A percentile compares a stretch with the other conserved stretches of the same genome.
These are phyloP conservation scores for Chelonia mydas DNA, from an alignment of 2,797 vertebrate genomes.

Conservation along the genomic window DNA sequence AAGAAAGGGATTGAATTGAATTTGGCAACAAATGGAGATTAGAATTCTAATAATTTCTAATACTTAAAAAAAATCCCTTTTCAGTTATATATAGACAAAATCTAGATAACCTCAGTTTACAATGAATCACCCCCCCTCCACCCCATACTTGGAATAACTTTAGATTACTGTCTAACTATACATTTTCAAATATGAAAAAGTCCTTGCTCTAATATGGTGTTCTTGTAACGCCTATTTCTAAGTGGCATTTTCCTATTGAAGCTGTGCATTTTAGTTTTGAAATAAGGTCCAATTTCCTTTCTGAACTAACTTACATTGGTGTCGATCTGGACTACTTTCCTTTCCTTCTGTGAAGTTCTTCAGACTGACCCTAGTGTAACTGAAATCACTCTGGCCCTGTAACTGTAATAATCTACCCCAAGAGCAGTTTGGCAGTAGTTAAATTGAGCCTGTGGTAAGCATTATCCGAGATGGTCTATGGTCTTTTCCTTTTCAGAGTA, in stretches of 20 bases:
- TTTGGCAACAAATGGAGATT: conserved; percentile 47
- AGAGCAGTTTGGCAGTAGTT: not conserved
- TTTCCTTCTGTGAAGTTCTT: conserved; percentile 21
- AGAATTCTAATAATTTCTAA: conserved; percentile 33
- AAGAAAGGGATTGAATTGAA: not conserved
- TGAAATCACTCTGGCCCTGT: not conserved
- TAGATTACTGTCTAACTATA: not conserved
- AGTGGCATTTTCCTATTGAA: not conserved
- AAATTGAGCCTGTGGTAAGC: no score
- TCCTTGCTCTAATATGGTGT: not conserved
- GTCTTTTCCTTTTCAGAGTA: not conserved
- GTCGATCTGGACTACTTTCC: not conserved
- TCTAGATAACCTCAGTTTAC: not conserved
- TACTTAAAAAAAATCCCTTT: not conserved
- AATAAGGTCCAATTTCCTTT: conserved; percentile 35
- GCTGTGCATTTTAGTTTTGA: not conserved
- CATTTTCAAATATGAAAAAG: not conserved
- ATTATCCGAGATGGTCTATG: not conserved
- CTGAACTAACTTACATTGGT: not conserved
- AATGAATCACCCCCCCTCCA: not conserved
- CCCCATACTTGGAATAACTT: not conserved
- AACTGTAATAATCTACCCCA: not conserved
- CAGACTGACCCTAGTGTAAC: not conserved
- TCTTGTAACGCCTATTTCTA: not conserved
- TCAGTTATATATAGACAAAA: conserved; percentile 22